Evolutionary conservation across 2,797 vertebrate species (phyloP).

Genomic region (Synanceia verrucosa): DNA sequence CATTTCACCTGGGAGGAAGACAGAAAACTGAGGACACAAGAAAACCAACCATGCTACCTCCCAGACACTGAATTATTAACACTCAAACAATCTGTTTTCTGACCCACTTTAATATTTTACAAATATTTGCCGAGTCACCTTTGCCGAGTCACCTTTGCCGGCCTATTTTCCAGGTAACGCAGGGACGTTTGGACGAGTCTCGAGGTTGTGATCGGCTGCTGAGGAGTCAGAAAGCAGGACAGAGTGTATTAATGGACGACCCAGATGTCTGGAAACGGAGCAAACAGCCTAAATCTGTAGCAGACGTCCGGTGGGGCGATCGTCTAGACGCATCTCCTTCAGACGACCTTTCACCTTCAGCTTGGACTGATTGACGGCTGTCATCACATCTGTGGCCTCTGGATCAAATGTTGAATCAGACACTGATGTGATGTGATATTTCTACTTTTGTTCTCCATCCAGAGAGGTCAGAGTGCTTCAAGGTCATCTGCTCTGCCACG

Average conservation of each 20-base stretch:
- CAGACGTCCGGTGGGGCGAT: conserved; percentile 47
- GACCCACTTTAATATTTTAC: conserved; percentile 11
- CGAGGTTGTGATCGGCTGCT: conserved; percentile 52
- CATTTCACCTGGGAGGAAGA: conserved; percentile 29
- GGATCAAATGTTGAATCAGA: conserved; percentile 36
- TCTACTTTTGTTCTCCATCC: conserved; percentile 13
- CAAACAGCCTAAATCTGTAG: conserved; percentile 65
- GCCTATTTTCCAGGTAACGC: conserved; percentile 57
- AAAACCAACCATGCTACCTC: neutral
- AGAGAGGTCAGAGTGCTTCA: conserved; percentile 2
- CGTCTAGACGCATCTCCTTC: conserved; percentile 63
- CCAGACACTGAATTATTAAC: neutral
- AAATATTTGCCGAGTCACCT: neutral
- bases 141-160: conserved; percentile 53
- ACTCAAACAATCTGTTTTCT: neutral
- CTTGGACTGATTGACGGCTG: conserved; percentile 32
- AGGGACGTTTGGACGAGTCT: conserved; percentile 53
- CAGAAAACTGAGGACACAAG: neutral
- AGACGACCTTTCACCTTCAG: conserved; percentile 45
- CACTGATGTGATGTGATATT: conserved; percentile 14
- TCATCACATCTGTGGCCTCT: conserved; percentile 2
- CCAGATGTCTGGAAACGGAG: conserved; percentile 68
- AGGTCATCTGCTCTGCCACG: conserved; percentile 10
- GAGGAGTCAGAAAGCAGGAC: conserved; percentile 73
- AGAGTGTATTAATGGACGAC: conserved; percentile 75